Evolutionary conservation across 35 echinoderm and acorn worm species (phyloP).

Genomic region (Apostichopus parvimensis): DNA sequence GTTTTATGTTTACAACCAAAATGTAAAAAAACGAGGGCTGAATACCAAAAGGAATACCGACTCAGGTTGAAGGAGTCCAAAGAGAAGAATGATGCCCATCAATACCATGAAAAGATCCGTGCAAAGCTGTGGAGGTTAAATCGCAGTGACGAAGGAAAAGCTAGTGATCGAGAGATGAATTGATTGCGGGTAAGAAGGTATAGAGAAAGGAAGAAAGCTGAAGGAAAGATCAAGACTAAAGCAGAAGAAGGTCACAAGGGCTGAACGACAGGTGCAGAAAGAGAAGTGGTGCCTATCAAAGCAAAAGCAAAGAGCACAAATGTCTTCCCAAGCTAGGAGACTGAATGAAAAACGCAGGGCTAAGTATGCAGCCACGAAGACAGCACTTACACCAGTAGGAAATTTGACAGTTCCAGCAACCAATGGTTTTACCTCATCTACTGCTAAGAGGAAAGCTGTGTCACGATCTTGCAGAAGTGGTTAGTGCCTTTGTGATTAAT

Average conservation of each 20-base stretch:
- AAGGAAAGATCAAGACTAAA: not conserved
- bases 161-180: not conserved
- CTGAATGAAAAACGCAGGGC: no score
- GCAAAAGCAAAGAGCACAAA: no score
- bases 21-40: conserved; percentile 12
- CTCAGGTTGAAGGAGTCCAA: not conserved
- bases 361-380: no score
- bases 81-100: not conserved
- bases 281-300: no score
- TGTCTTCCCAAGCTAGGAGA: no score
- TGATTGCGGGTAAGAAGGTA: not conserved
- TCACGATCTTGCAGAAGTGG: not conserved
- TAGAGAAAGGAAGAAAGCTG: conserved; percentile 5
- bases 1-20: no score
- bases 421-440: not conserved
- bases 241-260: no score
- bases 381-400: no score
- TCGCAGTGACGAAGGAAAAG: not conserved
- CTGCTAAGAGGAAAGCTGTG: conserved; percentile 31
- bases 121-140: conserved; percentile 4
- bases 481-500: not conserved
- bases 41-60: conserved; percentile 45
- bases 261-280: no score
- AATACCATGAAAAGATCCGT: not conserved
- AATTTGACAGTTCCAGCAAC: not conserved